These are phyloP conservation scores for Sterna hirundo DNA, from an alignment of 2,113 vertebrate genomes.

Conservation along the genomic window DNA sequence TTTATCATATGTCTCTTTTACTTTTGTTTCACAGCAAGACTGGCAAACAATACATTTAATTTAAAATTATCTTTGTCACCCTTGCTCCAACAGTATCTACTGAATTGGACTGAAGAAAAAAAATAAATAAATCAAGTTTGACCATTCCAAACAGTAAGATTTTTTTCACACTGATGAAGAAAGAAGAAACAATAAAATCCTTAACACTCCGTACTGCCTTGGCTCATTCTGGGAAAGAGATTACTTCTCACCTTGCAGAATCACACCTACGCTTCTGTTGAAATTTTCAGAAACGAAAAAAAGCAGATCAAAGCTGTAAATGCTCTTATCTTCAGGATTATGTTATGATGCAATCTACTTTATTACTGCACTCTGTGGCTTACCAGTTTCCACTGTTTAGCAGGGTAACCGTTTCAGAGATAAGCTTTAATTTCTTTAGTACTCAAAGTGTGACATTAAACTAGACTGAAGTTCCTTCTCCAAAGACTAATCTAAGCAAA, in stretches of 20 bases:
- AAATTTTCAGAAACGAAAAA: not conserved
- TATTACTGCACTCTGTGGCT: not conserved
- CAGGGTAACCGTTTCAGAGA: not conserved
- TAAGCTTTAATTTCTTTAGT: not conserved
- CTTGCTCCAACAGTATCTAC: not conserved
- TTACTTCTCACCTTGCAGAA: not conserved
- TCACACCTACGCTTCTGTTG: not conserved
- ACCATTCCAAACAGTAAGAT: not conserved
- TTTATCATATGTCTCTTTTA: not conserved
- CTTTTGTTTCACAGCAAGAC: not conserved
- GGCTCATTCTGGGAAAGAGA: not conserved
- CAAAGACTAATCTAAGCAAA: not conserved
- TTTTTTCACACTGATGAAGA: not conserved
- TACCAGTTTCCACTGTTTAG: not conserved
- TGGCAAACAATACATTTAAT: not conserved
- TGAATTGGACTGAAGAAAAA: not conserved
- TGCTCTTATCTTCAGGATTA: not conserved
- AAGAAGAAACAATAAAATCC: not conserved
- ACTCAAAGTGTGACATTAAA: not conserved
- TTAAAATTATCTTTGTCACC: not conserved
- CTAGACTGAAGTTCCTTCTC: not conserved
- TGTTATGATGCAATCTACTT: not conserved
- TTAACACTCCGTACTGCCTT: not conserved
- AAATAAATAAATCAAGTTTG: not conserved
- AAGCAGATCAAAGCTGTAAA: slow-evolving; percentile 3